Evolutionary conservation across 2,888 invertebrate genomes (phyloP), one percentile per base, ranked within the genome.

Genomic region (Xestia sexstrigata): DNA sequence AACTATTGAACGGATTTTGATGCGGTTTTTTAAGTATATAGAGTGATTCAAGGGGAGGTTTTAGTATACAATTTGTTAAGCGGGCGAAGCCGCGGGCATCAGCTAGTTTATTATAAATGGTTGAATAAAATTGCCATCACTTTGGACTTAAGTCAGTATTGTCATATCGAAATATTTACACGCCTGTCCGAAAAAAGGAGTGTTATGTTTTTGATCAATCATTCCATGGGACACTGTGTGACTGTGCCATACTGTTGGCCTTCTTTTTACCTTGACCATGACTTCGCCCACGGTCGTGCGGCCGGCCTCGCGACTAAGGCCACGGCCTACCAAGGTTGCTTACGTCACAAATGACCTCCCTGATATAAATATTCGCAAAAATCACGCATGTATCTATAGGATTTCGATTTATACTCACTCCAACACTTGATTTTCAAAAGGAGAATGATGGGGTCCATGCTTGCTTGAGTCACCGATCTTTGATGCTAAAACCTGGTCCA

Each of bases 401-500:
- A 35, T 35, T 74, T 49, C 67, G 49, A 47, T 69, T 60, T 1
- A 74, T 76, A 92, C 96, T 94, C 80, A 96, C 96, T 93, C 93
- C 35, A 96, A 90, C 62, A 96, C 95, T 67, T 91, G 82, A 77
- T 96, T 94, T 77, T 96, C 95, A 83, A 95, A 96, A 42, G 89
- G 81, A 69, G 85, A 91, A 52, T 91, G 86, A 6, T 83, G 79
- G 0, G 81, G 84, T 0, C 90, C 76, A 60, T 91, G 80, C 0
- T 81, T 87, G 58, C 78, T 88, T 0, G 90, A 81, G 0, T 84
- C 87, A 79, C 87, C 92, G 35, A 95, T 94, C 81, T 95, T 95
- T 1, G 94, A 90, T 0, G 95, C 94, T 45, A 96, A 85, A 2
- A 96, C 96, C 68, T 94, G 92, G 81, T 96, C 96, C 70, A 96